Conservation (phyloP, 2,113 vertebrate genomes). For the Galeopterus variegatus region DNA sequence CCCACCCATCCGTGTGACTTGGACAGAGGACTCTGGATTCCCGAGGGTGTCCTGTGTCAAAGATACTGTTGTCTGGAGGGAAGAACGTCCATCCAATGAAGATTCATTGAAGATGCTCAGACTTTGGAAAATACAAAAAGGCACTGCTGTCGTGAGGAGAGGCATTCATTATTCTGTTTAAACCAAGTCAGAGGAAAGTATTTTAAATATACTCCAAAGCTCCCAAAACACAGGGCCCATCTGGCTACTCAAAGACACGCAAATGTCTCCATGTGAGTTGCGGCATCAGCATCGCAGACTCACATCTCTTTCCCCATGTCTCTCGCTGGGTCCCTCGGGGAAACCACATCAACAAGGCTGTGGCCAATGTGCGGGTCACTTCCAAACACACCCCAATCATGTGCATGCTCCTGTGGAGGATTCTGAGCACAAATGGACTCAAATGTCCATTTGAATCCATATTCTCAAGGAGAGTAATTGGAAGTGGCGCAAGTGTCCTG, state of each 20-base stretch:
- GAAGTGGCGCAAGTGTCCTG: not conserved
- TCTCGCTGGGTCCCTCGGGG: not conserved
- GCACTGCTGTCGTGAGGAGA: not conserved
- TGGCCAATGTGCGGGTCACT: fast-evolving
- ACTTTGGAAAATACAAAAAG: not conserved
- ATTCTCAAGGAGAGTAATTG: not conserved
- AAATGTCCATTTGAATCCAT: not conserved
- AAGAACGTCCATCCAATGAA: fast-evolving
- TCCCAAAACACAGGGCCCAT: not conserved
- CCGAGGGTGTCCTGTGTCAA: not conserved
- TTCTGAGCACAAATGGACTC: not conserved
- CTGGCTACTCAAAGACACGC: not conserved
- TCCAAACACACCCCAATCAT: fast-evolving
- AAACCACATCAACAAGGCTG: not conserved
- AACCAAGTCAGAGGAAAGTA: not conserved
- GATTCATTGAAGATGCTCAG: fast-evolving
- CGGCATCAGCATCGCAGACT: fast-evolving
- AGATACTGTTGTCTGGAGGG: not conserved
- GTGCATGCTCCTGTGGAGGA: fast-evolving
- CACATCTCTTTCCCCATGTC: fast-evolving
- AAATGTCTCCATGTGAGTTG: fast-evolving
- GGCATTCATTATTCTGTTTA: not conserved
- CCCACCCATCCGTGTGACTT: fast-evolving
- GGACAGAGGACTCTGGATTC: fast-evolving
- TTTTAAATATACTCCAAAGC: not conserved